phyloP scores from a whole-genome alignment of 2,797 vertebrate species.

The Decapterus maruadsi region DNA sequence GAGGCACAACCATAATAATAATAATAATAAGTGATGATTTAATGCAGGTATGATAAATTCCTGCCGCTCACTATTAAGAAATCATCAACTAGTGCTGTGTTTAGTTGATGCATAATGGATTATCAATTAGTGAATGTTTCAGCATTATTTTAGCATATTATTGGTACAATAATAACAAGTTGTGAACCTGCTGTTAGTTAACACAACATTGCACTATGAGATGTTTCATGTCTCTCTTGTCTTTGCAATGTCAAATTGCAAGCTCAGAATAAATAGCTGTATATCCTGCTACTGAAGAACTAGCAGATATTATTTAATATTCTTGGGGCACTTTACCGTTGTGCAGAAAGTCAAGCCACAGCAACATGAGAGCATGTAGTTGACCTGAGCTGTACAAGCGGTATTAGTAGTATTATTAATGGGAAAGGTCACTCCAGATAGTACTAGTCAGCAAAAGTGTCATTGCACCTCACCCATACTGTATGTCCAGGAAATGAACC shows the following conservation, averaged over 20 bases:
- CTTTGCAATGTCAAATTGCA: not conserved
- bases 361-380: not conserved
- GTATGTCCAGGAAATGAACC: not conserved
- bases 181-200: not conserved
- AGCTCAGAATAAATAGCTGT: not conserved
- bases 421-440: constrained; percentile 28
- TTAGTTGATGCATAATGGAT: not conserved
- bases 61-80: not conserved
- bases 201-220: not conserved
- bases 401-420: not conserved
- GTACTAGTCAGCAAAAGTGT: not conserved
- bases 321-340: not conserved
- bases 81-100: not conserved
- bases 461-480: not conserved
- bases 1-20: no score
- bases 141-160: not conserved
- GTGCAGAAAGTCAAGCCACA: not conserved
- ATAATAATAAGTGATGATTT: not conserved
- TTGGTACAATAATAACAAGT: not conserved
- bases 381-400: not conserved
- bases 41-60: not conserved
- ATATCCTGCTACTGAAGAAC: not conserved
- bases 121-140: not conserved
- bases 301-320: not conserved
- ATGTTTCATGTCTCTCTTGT: not conserved